A percentile compares a stretch with the other conserved stretches of the same genome.
Conservation (phyloP, 1,140 invertebrate genomes). For the Papilio xuthus region DNA sequence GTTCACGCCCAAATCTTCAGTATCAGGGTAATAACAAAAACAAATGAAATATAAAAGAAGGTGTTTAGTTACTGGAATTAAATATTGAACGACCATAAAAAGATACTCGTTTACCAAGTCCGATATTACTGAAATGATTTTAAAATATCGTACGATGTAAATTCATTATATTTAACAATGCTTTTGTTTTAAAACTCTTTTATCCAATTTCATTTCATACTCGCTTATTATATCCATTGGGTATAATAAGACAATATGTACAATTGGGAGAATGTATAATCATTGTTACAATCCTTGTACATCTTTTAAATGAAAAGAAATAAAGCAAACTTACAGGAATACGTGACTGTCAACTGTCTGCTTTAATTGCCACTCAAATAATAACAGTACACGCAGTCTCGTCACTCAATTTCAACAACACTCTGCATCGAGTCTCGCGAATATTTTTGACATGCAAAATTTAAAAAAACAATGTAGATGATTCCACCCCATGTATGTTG, state of each 20-base stretch:
- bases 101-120: no score
- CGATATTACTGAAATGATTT: neutral
- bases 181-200: neutral
- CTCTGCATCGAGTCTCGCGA: conserved; percentile 2
- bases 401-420: conserved; percentile 17
- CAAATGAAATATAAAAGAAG: no score
- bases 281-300: neutral
- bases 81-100: no score
- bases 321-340: neutral
- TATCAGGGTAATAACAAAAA: no score
- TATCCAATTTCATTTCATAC: neutral
- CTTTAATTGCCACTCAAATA: conserved; percentile 24
- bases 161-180: neutral
- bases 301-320: neutral
- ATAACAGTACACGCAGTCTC: neutral
- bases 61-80: no score
- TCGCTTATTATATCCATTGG: neutral
- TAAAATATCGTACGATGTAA: neutral
- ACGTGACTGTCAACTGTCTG: conserved; percentile 12
- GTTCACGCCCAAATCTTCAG: no score
- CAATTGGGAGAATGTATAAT: neutral
- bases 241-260: neutral
- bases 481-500: neutral
- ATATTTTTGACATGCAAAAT: neutral
- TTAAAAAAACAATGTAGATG: neutral